A percentile compares a stretch with the other conserved stretches of the same genome.
phyloP scores from a whole-genome alignment of 2,888 invertebrate genomes.

The Dynastes grantii region DNA sequence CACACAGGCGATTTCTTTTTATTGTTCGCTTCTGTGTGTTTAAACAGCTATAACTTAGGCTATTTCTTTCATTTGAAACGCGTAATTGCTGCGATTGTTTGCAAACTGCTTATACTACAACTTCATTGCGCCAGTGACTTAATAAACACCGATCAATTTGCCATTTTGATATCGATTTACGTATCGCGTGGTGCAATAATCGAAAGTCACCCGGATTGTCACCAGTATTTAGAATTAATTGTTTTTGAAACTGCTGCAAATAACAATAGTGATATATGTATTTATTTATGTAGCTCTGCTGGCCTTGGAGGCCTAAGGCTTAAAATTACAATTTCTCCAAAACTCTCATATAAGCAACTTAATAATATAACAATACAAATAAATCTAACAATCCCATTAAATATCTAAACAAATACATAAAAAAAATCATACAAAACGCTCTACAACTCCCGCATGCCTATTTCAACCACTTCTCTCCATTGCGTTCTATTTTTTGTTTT shows the following conservation, averaged over 20 bases:
- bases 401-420: no score
- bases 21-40: slow-evolving; percentile 40
- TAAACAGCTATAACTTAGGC: slow-evolving; percentile 28
- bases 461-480: no score
- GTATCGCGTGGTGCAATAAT: background rate
- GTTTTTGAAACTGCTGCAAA: background rate
- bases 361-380: no score
- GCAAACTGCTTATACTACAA: slow-evolving; percentile 42
- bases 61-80: slow-evolving; percentile 41
- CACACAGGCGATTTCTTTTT: slow-evolving; percentile 46
- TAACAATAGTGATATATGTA: no score
- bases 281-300: no score
- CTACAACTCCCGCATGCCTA: no score
- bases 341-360: no score
- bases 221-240: background rate
- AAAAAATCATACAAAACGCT: no score
- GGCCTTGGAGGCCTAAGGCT: no score
- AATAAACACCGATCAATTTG: slow-evolving; percentile 46
- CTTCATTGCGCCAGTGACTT: slow-evolving; percentile 38
- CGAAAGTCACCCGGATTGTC: background rate
- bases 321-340: no score
- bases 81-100: slow-evolving; percentile 43
- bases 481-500: no score
- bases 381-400: no score
- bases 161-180: slow-evolving; percentile 35